phyloP scores from a whole-genome alignment of 2,888 invertebrate genomes.

The Melolontha melolontha region DNA sequence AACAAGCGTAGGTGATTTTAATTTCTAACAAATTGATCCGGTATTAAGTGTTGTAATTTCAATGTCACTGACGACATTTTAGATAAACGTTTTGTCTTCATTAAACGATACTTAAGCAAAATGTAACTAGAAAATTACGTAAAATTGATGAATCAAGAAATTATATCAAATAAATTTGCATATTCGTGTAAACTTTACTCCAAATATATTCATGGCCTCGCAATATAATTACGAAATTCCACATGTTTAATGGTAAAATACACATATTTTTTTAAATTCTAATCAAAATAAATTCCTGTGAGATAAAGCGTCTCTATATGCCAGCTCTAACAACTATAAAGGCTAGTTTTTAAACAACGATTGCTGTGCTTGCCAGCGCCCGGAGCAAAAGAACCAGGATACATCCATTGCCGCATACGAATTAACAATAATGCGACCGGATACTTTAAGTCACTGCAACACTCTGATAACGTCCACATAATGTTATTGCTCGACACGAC shows the following conservation, averaged over 20 bases:
- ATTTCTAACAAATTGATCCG: too few relatives aligned
- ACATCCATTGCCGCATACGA: conserved; percentile 34
- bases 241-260: neutral
- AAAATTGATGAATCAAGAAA: too few relatives aligned
- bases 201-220: neutral
- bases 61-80: too few relatives aligned
- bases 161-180: conserved; percentile 13
- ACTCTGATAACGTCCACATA: conserved; percentile 19
- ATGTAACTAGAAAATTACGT: too few relatives aligned
- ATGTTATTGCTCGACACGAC: conserved; percentile 21
- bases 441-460: conserved; percentile 20
- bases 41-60: too few relatives aligned
- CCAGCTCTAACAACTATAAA: neutral
- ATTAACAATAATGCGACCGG: conserved; percentile 34
- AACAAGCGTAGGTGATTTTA: too few relatives aligned
- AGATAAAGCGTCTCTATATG: conserved; percentile 12
- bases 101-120: too few relatives aligned
- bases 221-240: too few relatives aligned
- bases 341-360: conserved; percentile 26
- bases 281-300: neutral
- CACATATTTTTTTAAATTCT: too few relatives aligned
- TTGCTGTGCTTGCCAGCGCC: conserved; percentile 13
- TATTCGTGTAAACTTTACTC: neutral
- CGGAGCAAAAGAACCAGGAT: conserved; percentile 17
- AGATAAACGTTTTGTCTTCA: too few relatives aligned